Evolutionary conservation across 2,888 invertebrate genomes (phyloP).

Genomic region (Mythimna pallens): DNA sequence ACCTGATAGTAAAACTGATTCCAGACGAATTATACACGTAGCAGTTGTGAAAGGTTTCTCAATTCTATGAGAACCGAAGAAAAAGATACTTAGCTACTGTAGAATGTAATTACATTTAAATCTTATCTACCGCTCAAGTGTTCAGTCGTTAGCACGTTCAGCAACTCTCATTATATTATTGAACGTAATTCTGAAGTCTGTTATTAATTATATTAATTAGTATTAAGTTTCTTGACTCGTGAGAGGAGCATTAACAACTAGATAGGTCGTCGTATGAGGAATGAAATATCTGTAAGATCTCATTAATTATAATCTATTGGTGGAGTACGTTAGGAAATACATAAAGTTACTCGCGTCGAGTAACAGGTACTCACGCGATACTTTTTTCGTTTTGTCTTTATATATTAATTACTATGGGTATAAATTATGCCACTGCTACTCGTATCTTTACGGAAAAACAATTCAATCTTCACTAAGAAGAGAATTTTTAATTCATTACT

Average conservation of each 20-base stretch:
- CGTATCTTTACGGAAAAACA: not conserved
- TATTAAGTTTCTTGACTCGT: constrained; percentile 30
- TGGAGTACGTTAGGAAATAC: constrained; percentile 10
- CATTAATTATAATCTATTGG: not conserved
- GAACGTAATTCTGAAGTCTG: constrained; percentile 29
- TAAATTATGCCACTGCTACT: not conserved
- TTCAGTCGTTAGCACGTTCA: constrained; percentile 40
- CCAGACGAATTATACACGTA: constrained; percentile 10
- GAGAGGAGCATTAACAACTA: constrained; percentile 4
- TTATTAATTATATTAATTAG: constrained; percentile 35
- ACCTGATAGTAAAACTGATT: constrained; percentile 38
- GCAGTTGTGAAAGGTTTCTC: constrained; percentile 19
- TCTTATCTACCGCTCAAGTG: constrained; percentile 26
- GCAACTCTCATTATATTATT: constrained; percentile 31
- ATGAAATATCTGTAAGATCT: not conserved
- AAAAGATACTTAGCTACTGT: constrained; percentile 3
- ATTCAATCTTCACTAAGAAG: not conserved
- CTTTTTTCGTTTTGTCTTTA: not conserved
- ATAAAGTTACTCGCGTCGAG: not conserved
- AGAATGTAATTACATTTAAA: constrained; percentile 33
- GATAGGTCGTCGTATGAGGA: constrained; percentile 7
- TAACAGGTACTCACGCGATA: not conserved
- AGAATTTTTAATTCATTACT: not conserved
- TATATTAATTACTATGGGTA: not conserved
- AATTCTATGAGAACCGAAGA: constrained; percentile 15